phyloP scores from a whole-genome alignment of 2,888 invertebrate genomes.

The Iselma pallidipennis region DNA sequence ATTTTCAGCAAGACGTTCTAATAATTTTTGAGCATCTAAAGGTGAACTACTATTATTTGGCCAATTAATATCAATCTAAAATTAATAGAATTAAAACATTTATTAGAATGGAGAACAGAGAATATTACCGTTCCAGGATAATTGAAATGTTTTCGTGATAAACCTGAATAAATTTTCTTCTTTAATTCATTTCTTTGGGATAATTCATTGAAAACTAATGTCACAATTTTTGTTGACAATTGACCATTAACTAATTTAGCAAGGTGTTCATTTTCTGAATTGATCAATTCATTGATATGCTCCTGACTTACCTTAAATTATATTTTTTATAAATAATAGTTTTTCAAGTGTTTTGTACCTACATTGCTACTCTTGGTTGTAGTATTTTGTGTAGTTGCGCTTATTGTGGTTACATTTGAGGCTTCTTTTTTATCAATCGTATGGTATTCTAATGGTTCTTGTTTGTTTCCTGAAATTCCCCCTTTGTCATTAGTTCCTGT shows the following conservation, averaged over 20 bases:
- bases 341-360: too few relatives aligned
- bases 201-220: conserved; percentile 30
- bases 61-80: conserved; percentile 25
- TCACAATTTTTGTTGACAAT: conserved; percentile 36
- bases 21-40: not conserved
- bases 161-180: conserved; percentile 29
- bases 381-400: not conserved
- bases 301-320: conserved; percentile 7
- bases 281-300: conserved; percentile 8
- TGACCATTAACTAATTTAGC: conserved; percentile 38
- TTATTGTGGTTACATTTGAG: not conserved
- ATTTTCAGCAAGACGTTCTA: conserved; percentile 7
- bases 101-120: not conserved
- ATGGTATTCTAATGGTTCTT: not conserved
- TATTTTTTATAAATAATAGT: too few relatives aligned
- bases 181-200: conserved; percentile 29
- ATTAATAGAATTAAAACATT: too few relatives aligned
- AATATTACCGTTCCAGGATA: conserved; percentile 9
- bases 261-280: conserved; percentile 34
- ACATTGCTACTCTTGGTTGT: not conserved
- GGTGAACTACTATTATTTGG: not conserved
- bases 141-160: conserved; percentile 25
- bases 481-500: not conserved
- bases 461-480: not conserved
- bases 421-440: conserved; percentile 2